Evolutionary conservation across 2,797 vertebrate genomes (phyloP).

Genomic region (Muscicapa comitata): DNA sequence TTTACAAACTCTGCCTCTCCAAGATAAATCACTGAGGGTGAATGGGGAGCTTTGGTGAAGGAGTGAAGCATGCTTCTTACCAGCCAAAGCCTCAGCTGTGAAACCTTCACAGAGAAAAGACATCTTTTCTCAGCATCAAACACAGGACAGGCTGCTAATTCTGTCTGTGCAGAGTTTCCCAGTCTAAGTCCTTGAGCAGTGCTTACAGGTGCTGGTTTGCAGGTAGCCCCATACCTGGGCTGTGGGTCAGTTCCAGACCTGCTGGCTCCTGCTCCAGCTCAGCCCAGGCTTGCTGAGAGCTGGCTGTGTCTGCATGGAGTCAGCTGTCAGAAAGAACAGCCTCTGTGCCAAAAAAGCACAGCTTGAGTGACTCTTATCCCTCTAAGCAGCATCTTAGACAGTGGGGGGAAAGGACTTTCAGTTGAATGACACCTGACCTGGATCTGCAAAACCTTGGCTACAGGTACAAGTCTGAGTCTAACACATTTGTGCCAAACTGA

Average conservation of each 20-base stretch:
- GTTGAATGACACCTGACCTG: neutral
- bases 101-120: neutral
- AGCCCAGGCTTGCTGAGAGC: neutral
- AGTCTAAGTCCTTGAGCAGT: neutral
- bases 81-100: neutral
- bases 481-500: neutral
- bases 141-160: neutral
- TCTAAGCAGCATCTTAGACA: neutral
- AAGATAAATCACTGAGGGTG: neutral
- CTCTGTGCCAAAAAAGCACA: neutral
- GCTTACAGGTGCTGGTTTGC: neutral
- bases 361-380: neutral
- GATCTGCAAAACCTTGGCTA: slow-evolving; percentile 9
- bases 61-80: neutral
- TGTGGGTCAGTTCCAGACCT: neutral
- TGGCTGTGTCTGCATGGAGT: neutral
- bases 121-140: neutral
- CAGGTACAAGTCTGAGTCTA: neutral
- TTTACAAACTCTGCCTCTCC: neutral
- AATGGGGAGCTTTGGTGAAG: neutral
- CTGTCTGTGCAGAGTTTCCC: neutral
- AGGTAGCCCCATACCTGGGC: neutral
- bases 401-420: neutral
- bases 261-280: neutral
- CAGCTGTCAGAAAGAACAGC: neutral